Conservation (phyloP, 2,797 vertebrate species). For the Oryzias dopingdopingensis region DNA sequence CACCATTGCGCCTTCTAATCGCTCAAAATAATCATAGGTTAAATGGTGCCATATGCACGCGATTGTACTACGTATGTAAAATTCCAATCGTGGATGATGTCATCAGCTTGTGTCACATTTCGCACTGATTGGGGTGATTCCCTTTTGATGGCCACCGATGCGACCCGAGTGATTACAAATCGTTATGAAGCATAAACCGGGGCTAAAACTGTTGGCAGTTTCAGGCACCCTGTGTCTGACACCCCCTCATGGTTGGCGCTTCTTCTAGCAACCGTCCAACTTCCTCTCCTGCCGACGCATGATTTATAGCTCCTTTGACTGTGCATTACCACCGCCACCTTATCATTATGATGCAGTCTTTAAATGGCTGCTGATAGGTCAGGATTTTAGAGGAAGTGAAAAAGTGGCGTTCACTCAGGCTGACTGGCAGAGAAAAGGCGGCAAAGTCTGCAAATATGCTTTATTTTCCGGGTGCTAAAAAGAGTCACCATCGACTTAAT, state of each 20-base stretch:
- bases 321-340: conserved; percentile 21
- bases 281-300: conserved; percentile 22
- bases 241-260: conserved; percentile 21
- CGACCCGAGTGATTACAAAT: too few relatives aligned
- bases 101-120: too few relatives aligned
- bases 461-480: conserved; percentile 60
- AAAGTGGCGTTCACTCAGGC: conserved; percentile 26
- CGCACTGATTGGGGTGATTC: too few relatives aligned
- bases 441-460: conserved; percentile 53
- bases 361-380: conserved; percentile 50
- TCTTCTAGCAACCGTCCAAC: conserved; percentile 46
- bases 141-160: too few relatives aligned
- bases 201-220: conserved; percentile 11
- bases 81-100: too few relatives aligned
- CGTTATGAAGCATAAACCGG: too few relatives aligned
- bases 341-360: conserved; percentile 63
- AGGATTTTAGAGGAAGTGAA: conserved; percentile 41
- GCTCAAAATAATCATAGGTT: too few relatives aligned
- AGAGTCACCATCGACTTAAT: conserved; percentile 74
- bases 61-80: too few relatives aligned
- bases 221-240: conserved; percentile 59
- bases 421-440: conserved; percentile 42
- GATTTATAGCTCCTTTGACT: conserved; percentile 51
- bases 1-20: too few relatives aligned
- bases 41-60: too few relatives aligned